A percentile compares a stretch with the other conserved stretches of the same genome.
phyloP scores from a whole-genome alignment of 2,797 vertebrate genomes.

The Centropyge bicolor region DNA sequence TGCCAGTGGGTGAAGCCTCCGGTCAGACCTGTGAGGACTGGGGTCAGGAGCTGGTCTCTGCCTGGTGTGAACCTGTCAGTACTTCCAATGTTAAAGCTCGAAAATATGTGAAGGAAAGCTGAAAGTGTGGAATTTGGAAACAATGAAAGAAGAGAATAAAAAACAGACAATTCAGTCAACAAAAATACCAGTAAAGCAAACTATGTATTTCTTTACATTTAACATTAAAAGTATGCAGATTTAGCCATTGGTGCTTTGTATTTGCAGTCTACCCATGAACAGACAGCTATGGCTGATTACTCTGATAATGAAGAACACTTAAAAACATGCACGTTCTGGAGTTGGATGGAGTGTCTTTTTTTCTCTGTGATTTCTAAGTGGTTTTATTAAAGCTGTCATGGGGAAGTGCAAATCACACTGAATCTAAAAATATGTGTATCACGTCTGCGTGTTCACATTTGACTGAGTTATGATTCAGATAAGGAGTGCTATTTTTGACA shows the following conservation, averaged over 20 bases:
- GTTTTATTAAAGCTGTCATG: not conserved
- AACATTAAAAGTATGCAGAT: not conserved
- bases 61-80: not conserved
- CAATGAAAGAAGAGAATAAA: not conserved
- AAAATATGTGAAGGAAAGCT: not conserved
- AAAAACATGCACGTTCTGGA: not conserved
- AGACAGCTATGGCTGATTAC: not conserved
- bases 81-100: not conserved
- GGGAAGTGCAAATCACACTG: not conserved
- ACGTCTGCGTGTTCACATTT: too few relatives aligned
- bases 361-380: not conserved
- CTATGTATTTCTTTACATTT: not conserved
- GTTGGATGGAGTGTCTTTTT: not conserved
- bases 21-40: conserved; percentile 14
- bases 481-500: not conserved
- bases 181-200: not conserved
- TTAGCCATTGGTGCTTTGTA: not conserved
- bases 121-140: not conserved
- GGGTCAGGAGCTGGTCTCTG: not conserved
- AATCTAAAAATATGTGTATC: not conserved
- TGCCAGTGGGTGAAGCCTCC: conserved; percentile 19
- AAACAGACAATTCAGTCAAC: not conserved
- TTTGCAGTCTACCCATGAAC: not conserved
- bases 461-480: not conserved
- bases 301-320: not conserved